These are phyloP conservation scores for Platalea minor DNA, from an alignment of 2,797 vertebrate species.

Conservation along the genomic window DNA sequence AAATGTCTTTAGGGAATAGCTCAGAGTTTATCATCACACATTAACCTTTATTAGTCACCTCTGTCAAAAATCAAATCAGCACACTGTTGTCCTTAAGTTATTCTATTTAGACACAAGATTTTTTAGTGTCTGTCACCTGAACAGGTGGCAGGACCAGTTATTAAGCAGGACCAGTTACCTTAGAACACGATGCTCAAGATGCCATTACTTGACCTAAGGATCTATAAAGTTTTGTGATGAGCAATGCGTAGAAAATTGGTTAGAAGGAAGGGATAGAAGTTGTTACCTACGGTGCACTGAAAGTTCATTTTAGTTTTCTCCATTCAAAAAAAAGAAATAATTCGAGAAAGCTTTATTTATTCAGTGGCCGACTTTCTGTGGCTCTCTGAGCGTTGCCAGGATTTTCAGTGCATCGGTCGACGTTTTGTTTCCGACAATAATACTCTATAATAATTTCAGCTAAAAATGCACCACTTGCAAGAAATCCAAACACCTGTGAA, in stretches of 20 bases:
- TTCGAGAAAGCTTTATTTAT: background rate
- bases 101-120: background rate
- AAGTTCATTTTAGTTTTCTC: background rate
- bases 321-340: background rate
- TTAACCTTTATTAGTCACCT: background rate
- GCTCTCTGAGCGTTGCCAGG: background rate
- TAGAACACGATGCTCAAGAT: background rate
- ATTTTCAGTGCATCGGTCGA: background rate
- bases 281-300: background rate
- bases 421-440: fast-evolving
- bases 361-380: conserved; percentile 52
- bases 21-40: background rate
- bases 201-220: background rate
- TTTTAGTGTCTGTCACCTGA: background rate
- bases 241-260: background rate
- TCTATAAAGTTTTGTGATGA: background rate
- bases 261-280: background rate
- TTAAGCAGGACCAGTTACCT: background rate
- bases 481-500: conserved; percentile 83
- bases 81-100: background rate
- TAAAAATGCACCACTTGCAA: conserved; percentile 71
- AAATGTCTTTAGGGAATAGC: background rate
- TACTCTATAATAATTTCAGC: background rate
- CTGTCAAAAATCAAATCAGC: background rate
- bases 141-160: background rate